Evolutionary conservation across 2,113 vertebrate species (phyloP).

Genomic region (Bufo bufo): DNA sequence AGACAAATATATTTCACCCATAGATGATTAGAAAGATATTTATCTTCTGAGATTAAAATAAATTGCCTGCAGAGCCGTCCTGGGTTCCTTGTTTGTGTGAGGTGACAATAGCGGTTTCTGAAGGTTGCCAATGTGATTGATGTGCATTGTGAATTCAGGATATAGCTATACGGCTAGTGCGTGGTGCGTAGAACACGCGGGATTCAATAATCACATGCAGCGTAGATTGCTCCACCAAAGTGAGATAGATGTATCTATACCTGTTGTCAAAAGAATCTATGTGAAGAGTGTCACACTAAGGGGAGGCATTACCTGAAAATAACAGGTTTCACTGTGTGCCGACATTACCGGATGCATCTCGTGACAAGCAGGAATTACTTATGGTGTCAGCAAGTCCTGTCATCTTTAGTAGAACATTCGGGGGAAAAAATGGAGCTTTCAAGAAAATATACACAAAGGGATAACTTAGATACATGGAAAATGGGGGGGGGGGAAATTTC

Average conservation of each 20-base stretch:
- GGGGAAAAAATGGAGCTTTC: background rate
- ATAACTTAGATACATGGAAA: background rate
- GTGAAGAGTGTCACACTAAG: background rate
- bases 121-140: slow-evolving; percentile 41
- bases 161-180: background rate
- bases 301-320: background rate
- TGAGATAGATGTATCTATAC: slow-evolving; percentile 15
- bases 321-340: background rate
- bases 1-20: slow-evolving; percentile 45
- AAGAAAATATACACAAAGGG: background rate
- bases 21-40: slow-evolving; percentile 48
- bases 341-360: background rate
- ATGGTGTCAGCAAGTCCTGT: background rate
- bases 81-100: background rate
- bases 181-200: background rate
- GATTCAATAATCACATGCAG: slow-evolving; percentile 35
- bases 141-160: slow-evolving; percentile 12
- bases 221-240: background rate
- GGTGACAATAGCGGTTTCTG: slow-evolving; percentile 25
- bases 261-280: background rate
- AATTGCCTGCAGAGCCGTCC: slow-evolving; percentile 30
- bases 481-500: background rate
- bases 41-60: slow-evolving; percentile 50
- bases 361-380: background rate
- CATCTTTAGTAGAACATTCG: no score